phyloP scores from a whole-genome alignment of 2,888 invertebrate genomes.

The Spodoptera littoralis region DNA sequence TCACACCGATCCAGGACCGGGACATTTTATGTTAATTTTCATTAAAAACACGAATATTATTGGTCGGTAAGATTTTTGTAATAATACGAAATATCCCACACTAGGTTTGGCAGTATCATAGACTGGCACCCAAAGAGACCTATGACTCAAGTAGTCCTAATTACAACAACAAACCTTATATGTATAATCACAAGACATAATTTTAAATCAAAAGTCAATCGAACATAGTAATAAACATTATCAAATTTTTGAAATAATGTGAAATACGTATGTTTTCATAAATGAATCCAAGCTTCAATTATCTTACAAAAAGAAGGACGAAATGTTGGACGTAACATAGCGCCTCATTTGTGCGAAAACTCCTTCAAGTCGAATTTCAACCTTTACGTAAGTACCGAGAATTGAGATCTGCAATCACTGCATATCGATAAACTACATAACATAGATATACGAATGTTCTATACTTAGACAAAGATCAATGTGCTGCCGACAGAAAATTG shows the following conservation, averaged over 20 bases:
- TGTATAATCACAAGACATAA: conserved; percentile 36
- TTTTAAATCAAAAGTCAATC: conserved; percentile 17
- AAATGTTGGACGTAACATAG: conserved; percentile 47
- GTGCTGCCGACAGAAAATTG: too few species aligned
- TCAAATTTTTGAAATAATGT: background rate
- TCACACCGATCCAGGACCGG: conserved; percentile 38
- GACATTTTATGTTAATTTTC: conserved; percentile 40
- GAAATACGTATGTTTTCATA: background rate
- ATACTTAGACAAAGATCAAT: too few species aligned
- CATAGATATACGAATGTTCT: conserved; percentile 18
- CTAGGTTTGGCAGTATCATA: conserved; percentile 52
- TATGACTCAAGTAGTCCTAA: conserved; percentile 29
- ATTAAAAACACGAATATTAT: conserved; percentile 51
- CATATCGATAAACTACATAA: conserved; percentile 8
- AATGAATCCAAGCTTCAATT: conserved; percentile 15
- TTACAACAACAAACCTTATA: conserved; percentile 38
- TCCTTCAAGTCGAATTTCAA: conserved; percentile 8
- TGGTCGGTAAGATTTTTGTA: conserved; percentile 54
- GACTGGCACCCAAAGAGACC: conserved; percentile 48
- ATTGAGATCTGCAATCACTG: conserved; percentile 23
- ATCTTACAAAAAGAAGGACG: conserved; percentile 48
- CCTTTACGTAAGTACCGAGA: conserved; percentile 5
- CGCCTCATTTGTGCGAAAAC: conserved; percentile 29
- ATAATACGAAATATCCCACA: conserved; percentile 44
- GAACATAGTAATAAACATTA: conserved; percentile 19